Percentiles rank a stretch among this genome's conserved stretches.
Conservation (phyloP, 2,888 invertebrate species). For the Meteorus cinctellus region DNA sequence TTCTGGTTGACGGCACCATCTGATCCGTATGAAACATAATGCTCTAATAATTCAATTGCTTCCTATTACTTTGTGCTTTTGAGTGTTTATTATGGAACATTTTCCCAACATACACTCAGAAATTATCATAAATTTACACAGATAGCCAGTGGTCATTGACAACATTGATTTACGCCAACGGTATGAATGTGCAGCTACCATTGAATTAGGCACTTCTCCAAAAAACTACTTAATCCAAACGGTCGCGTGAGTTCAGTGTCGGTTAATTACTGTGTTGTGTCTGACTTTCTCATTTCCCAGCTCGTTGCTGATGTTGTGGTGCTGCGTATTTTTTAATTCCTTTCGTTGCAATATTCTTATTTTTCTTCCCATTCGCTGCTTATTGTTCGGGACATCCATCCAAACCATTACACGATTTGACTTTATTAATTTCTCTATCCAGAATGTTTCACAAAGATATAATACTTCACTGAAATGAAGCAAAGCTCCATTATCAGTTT, state of each 20-base stretch:
- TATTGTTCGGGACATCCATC: not conserved
- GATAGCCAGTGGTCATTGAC: not conserved
- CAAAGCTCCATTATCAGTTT: not conserved
- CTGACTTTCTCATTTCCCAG: constrained; percentile 28
- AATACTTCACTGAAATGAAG: not conserved
- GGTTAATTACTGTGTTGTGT: constrained; percentile 54
- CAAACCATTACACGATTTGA: not conserved
- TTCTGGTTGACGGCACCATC: too few species aligned
- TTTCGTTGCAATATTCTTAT: not conserved
- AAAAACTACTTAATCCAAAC: constrained; percentile 56
- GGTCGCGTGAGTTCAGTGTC: constrained; percentile 49
- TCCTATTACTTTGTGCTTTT: too few species aligned
- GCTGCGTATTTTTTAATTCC: not conserved
- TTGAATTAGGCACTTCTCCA: constrained; percentile 58
- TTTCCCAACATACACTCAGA: too few species aligned
- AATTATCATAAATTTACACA: not conserved
- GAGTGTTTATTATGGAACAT: too few species aligned
- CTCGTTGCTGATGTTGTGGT: constrained; percentile 17
- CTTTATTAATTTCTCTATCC: not conserved
- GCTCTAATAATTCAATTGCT: too few species aligned
- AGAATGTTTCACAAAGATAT: not conserved
- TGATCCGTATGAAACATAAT: too few species aligned
- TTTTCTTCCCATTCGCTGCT: not conserved
- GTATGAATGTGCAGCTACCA: constrained; percentile 45
- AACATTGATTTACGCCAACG: not conserved